A percentile compares a stretch with the other conserved stretches of the same genome.
Conservation (phyloP, 2,113 vertebrate genomes). For the Damaliscus lunatus region DNA sequence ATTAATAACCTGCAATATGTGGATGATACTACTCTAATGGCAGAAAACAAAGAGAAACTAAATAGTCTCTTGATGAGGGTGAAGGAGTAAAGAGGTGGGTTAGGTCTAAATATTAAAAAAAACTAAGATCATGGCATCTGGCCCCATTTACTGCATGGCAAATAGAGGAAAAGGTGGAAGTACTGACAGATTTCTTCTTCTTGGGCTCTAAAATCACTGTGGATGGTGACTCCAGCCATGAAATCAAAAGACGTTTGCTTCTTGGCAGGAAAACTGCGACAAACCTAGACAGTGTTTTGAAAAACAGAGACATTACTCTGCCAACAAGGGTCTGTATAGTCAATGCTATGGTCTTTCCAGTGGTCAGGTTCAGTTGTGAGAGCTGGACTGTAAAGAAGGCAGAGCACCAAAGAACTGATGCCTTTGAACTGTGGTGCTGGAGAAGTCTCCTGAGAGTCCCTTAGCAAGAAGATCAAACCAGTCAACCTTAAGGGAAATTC, state of each 20-base stretch:
- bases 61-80: background rate
- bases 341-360: background rate
- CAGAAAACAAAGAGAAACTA: background rate
- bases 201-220: background rate
- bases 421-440: background rate
- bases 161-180: background rate
- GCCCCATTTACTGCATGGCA: background rate
- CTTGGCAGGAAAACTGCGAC: background rate
- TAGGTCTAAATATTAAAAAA: background rate
- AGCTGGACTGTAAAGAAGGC: background rate
- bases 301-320: background rate
- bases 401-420: background rate
- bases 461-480: background rate
- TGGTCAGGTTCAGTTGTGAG: background rate
- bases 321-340: background rate
- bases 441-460: background rate
- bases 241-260: background rate
- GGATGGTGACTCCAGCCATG: background rate
- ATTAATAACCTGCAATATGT: background rate
- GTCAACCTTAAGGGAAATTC: background rate
- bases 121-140: background rate
- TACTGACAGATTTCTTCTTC: background rate
- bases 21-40: background rate
- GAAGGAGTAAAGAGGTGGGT: background rate
- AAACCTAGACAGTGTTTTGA: background rate